Base-by-base conservation (phyloP, 2,797 vertebrate genomes). In the Telmatherina bonti region DNA sequence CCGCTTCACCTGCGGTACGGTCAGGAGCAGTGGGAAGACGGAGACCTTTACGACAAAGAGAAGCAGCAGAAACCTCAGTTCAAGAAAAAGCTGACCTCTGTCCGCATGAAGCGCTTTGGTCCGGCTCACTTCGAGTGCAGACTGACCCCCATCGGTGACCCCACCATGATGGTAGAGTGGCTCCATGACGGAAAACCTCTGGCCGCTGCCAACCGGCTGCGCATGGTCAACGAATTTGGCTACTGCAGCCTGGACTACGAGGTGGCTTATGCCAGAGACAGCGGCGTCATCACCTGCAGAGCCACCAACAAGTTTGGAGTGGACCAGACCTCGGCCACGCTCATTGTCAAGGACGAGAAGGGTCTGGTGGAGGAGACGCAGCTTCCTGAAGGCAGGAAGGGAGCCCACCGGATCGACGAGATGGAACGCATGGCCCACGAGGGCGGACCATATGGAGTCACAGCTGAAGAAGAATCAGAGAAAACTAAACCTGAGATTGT, bases 1-100 rank as follows among this genome's bases (percentile, higher is more conserved):
- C 98, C 98, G 4, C 95, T 99, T 63, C 97, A 99, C 77, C 84
- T 97, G 60, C 94, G 97, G 55, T 99, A 99, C 41, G 98, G 98
- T 24, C 98, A 99, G 68, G 98, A 99, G 31, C 98, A 99, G 35
- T 99, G 98, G 98, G 98, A 99, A 81, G 98, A 99, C 78, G 97
- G 97, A 11, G 98, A 99, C 85, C 96, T 99, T 22, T 99, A 98
- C 11, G 98, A 99, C 90, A 99, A 99, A 86, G 98, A 99, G 84
- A 99, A 99, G 78, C 97, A 99, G 69, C 98, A 99, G 89, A 99
- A 99, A 70, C 97, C 98, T 0, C 95, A 95, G 86, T 99, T 99
- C 85, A 99, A 99, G 93, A 99, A 99, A 92, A 99, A 99, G 79
- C 94, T 99, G 49, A 97, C 96, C 7, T 99, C 98, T 22, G 90